A percentile compares a stretch with the other conserved stretches of the same genome.
phyloP scores from a whole-genome alignment of 2,888 invertebrate genomes.

The Coenonympha glycerion region DNA sequence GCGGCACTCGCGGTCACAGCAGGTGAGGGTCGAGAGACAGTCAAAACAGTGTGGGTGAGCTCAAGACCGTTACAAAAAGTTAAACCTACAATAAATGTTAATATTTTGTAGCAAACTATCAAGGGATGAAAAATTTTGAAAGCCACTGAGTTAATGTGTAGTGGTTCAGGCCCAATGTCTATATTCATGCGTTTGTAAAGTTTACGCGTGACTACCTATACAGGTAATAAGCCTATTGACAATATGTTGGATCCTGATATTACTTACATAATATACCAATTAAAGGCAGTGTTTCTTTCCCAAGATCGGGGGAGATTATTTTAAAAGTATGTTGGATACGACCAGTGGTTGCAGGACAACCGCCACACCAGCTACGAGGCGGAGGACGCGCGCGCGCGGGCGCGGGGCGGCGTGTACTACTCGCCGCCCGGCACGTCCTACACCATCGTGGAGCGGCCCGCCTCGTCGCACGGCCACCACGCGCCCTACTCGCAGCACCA shows the following conservation, averaged over 20 bases:
- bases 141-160: no score
- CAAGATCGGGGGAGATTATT: constrained; percentile 2
- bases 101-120: no score
- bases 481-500: constrained; percentile 77
- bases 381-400: constrained; percentile 69
- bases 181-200: no score
- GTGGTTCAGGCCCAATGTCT: no score
- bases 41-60: no score
- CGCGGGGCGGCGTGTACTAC: constrained; percentile 85
- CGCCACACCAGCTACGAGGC: constrained; percentile 71
- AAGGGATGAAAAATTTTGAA: no score
- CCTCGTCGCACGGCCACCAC: constrained; percentile 82
- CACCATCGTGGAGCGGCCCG: constrained; percentile 89
- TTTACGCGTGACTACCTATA: no score
- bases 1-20: constrained; percentile 70
- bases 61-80: no score
- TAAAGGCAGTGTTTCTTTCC: not conserved
- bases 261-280: no score
- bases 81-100: no score
- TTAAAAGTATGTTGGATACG: constrained; percentile 36
- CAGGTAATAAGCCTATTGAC: no score
- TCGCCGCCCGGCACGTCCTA: constrained; percentile 92
- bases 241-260: no score
- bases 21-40: constrained; percentile 40
- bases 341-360: constrained; percentile 66